Percentiles rank a stretch among this genome's conserved stretches.
Evolutionary conservation across 2,797 vertebrate species (phyloP).

Genomic region (Pterois miles): DNA sequence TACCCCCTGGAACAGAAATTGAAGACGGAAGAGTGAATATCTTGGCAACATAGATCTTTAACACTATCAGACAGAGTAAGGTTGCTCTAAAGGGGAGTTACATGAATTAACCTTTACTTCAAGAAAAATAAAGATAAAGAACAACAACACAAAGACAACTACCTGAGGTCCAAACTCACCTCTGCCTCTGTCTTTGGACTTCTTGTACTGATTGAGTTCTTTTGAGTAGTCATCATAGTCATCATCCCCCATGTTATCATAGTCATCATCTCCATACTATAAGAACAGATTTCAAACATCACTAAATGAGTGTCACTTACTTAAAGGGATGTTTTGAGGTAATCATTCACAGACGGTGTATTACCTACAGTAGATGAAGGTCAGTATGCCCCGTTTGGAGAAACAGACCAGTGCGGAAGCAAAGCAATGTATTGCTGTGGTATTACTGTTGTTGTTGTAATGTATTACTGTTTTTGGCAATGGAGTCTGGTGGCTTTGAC

Average conservation of each 20-base stretch:
- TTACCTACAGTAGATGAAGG: not conserved
- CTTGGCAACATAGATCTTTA: too few relatives aligned
- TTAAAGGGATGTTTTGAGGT: not conserved
- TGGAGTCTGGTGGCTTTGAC: too few relatives aligned
- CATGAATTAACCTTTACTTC: not conserved
- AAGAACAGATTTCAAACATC: not conserved
- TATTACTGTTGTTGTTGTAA: too few relatives aligned
- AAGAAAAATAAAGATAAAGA: not conserved
- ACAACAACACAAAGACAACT: not conserved
- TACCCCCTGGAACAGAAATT: constrained; percentile 67
- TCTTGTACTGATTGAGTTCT: constrained; percentile 90
- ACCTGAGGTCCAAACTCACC: constrained; percentile 64
- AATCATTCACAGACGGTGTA: not conserved
- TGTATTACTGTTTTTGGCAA: too few relatives aligned
- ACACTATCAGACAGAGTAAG: not conserved
- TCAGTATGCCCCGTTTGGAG: too few relatives aligned
- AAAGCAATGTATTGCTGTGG: too few relatives aligned
- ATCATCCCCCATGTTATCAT: constrained; percentile 88
- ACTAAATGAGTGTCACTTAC: not conserved
- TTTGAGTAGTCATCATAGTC: constrained; percentile 94
- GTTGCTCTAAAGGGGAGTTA: not conserved
- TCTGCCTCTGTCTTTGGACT: constrained; percentile 90
- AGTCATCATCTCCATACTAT: constrained; percentile 84
- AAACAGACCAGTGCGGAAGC: too few relatives aligned
- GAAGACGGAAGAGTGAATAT: not conserved